These are phyloP conservation scores for Drosophila sordidula DNA, from an alignment of 2,888 invertebrate genomes.

Conservation along the genomic window DNA sequence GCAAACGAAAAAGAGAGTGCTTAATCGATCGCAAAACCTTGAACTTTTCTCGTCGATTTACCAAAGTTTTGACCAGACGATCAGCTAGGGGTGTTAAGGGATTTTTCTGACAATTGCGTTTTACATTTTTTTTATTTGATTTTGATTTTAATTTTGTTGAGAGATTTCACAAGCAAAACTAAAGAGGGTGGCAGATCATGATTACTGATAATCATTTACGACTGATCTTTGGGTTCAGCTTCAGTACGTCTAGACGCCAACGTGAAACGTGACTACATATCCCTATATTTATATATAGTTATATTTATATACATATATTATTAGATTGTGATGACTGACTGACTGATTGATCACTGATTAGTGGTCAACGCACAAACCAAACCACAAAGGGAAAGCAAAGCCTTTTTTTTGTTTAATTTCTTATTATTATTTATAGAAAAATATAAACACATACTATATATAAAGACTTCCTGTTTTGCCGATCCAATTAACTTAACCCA, in stretches of 20 bases:
- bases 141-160: slow-evolving; percentile 2
- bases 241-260: slow-evolving; percentile 3
- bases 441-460: no score
- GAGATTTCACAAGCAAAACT: slow-evolving; percentile 4
- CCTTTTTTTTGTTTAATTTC: not conserved
- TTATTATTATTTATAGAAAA: not conserved
- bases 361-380: not conserved
- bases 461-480: no score
- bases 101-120: slow-evolving; percentile 38
- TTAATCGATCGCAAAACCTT: slow-evolving; percentile 52
- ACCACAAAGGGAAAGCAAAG: not conserved
- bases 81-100: slow-evolving; percentile 17
- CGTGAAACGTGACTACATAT: slow-evolving; percentile 12
- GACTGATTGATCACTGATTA: slow-evolving; percentile 1
- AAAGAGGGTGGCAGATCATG: slow-evolving; percentile 7
- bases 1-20: slow-evolving; percentile 5
- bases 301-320: not conserved
- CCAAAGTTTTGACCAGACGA: slow-evolving; percentile 27
- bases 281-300: not conserved
- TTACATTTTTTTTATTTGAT: slow-evolving; percentile 20
- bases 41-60: slow-evolving; percentile 53
- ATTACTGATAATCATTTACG: slow-evolving; percentile 12
- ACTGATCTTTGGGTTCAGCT: slow-evolving; percentile 15
- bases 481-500: no score
- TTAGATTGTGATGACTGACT: not conserved